These are phyloP conservation scores for Nesogale talazaci DNA, from an alignment of 2,113 vertebrate genomes.

Conservation along the genomic window DNA sequence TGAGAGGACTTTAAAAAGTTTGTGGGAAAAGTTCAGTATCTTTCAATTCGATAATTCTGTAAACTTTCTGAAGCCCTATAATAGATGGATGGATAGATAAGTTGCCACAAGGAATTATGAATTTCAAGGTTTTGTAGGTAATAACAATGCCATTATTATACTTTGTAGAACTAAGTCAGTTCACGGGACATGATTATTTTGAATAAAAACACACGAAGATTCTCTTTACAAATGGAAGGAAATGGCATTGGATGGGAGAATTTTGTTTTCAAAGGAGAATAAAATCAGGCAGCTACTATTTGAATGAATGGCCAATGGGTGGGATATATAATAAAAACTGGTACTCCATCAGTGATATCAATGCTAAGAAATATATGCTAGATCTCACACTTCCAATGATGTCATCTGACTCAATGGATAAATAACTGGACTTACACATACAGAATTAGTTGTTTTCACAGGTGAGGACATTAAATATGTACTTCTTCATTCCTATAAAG, in stretches of 20 bases:
- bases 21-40: too few species aligned
- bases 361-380: background rate
- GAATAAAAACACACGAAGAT: background rate
- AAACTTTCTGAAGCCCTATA: too few species aligned
- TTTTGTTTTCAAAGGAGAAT: slow-evolving; percentile 27
- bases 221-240: background rate
- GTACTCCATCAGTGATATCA: background rate
- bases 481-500: background rate
- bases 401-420: background rate
- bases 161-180: background rate
- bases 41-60: too few species aligned
- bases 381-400: background rate
- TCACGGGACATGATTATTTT: background rate
- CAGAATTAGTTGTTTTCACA: background rate
- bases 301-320: background rate
- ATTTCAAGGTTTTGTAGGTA: background rate
- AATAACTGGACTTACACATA: background rate
- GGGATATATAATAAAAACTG: background rate
- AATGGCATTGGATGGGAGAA: background rate
- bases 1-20: too few species aligned
- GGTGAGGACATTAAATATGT: background rate
- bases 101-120: background rate
- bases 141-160: background rate
- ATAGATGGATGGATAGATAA: background rate
- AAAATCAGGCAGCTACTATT: background rate